Evolutionary conservation across 2,113 vertebrate genomes (phyloP), one percentile per base, ranked within the genome.

Genomic region (Chinchilla lanigera): DNA sequence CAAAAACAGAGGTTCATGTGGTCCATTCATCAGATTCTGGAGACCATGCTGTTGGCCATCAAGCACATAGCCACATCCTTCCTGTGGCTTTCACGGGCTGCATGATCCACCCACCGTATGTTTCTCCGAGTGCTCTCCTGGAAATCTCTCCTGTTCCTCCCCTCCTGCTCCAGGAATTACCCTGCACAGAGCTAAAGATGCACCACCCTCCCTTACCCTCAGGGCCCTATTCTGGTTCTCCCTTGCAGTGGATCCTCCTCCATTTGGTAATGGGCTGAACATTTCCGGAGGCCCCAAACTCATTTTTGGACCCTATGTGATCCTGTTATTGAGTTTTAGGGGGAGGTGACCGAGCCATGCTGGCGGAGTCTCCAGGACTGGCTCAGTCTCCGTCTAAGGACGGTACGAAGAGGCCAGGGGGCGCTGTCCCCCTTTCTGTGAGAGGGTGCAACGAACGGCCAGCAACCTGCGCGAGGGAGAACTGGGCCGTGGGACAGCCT

Each of bases 41-140:
- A 17, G 20, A 19, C 56, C 47, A 13, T 0, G 0, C 3, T 30
- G 84, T 10, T 13, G 13, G 60, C 69, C 17, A 3, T 52, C 1
- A 35, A 41, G 35, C 47, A 81, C 78, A 81, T 0, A 38, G 80
- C 14, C 12, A 8, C 8, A 9, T 14, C 52, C 54, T 44, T 47
- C n/a, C 44, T 50, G 19, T 41, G 71, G 35, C 28, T 61, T 26
- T 47, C 16, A 4, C 28, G 14, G n/a, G 50, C 58, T 22, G 2
- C 2, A 14, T 10, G 16, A 50, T 0, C 8, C 1, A 63, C 19
- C 73, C 10, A 63, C 3, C n/a, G 24, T 3, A 30, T 0, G 17
- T 47, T n/a, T 71, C 17, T 44, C 22, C 28, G 44, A 77, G 61
- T 5, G 28, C 17, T 16, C 69, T 69, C 28, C 30, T 38, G 63